These are phyloP conservation scores for Leptinotarsa peninsularis DNA, from an alignment of 2,888 invertebrate genomes.

Conservation along the genomic window DNA sequence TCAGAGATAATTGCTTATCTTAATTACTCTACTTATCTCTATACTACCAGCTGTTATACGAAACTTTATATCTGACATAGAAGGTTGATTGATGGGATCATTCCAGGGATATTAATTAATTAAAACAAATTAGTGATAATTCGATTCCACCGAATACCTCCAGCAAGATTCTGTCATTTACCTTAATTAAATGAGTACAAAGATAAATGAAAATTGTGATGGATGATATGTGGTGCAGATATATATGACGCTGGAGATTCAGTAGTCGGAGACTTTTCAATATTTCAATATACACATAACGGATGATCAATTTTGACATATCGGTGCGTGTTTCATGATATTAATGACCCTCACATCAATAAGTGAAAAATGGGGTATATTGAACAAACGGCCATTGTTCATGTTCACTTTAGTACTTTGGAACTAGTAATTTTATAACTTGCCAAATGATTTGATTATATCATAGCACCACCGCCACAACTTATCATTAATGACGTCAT, in stretches of 20 bases:
- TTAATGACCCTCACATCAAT: too few relatives aligned
- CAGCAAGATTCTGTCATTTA: constrained; percentile 7
- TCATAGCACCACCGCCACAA: too few relatives aligned
- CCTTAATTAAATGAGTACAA: neutral
- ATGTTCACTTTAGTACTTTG: too few relatives aligned
- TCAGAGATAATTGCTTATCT: constrained; percentile 13
- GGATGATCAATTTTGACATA: too few relatives aligned
- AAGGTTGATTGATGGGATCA: constrained; percentile 22
- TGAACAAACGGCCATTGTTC: too few relatives aligned
- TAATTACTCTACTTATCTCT: constrained; percentile 3
- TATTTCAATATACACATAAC: neutral
- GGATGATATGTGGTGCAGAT: neutral
- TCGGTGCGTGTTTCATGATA: too few relatives aligned
- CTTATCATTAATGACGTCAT: too few relatives aligned
- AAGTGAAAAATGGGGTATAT: too few relatives aligned
- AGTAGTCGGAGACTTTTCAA: neutral
- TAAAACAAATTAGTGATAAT: constrained; percentile 19
- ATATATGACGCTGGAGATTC: neutral
- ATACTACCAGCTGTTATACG: constrained; percentile 18
- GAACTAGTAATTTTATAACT: too few relatives aligned
- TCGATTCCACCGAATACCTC: constrained; percentile 7
- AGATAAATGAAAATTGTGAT: neutral
- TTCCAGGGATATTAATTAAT: constrained; percentile 13
- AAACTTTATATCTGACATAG: constrained; percentile 18
- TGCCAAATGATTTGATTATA: too few relatives aligned